These are phyloP conservation scores for Mesodorylaimus sp. DNA, from an alignment of 2,888 invertebrate genomes.

Conservation along the genomic window DNA sequence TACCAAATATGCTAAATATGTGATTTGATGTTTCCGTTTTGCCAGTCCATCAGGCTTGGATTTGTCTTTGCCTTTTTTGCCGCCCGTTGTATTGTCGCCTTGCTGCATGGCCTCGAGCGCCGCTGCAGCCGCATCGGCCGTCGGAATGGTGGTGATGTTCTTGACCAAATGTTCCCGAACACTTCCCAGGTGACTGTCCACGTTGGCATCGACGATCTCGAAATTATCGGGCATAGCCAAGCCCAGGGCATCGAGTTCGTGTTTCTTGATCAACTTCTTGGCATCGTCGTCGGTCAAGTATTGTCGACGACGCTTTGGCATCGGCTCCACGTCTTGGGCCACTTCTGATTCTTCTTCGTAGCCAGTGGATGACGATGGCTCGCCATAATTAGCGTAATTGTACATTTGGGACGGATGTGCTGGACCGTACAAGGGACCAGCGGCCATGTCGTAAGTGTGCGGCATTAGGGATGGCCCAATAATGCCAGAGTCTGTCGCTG, in stretches of 20 bases:
- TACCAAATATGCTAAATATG: conserved; percentile 2
- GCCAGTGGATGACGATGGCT: neutral
- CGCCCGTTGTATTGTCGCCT: neutral
- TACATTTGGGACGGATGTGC: conserved; percentile 3
- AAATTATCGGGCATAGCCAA: neutral
- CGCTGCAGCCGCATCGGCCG: neutral
- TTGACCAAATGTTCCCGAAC: conserved; percentile 1
- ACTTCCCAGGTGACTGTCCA: neutral
- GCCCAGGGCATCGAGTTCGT: neutral
- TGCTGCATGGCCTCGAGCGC: neutral
- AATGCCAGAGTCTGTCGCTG: too few relatives aligned
- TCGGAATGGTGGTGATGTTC: neutral
- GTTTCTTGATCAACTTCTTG: neutral
- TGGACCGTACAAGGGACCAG: too few relatives aligned
- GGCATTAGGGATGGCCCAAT: too few relatives aligned
- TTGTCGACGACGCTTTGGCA: too few relatives aligned
- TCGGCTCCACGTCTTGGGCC: too few relatives aligned
- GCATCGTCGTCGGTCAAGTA: too few relatives aligned
- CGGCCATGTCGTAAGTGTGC: too few relatives aligned
- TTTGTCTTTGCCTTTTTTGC: neutral
- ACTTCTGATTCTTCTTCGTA: too few relatives aligned
- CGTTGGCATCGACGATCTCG: neutral
- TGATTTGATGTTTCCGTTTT: conserved; percentile 5
- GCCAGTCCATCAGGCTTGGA: neutral
- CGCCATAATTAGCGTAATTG: neutral